Conservation (phyloP, 2,113 vertebrate genomes). For the Epinephelus moara region DNA sequence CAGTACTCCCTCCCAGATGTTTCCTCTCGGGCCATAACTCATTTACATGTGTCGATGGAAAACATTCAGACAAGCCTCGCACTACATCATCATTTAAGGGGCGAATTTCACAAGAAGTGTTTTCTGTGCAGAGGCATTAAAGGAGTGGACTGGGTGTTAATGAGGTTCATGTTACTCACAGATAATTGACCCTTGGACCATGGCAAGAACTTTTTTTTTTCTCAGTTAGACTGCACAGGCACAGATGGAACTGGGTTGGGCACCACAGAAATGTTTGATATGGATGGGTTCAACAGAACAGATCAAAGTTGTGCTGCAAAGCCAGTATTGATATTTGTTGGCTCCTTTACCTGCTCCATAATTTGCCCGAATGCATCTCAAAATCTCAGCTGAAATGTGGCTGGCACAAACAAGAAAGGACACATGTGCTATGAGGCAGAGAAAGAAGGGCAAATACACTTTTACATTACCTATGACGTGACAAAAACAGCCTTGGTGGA, state of each 20-base stretch:
- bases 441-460: slow-evolving; percentile 20
- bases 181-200: slow-evolving; percentile 55
- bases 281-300: slow-evolving; percentile 40
- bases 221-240: slow-evolving; percentile 18
- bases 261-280: slow-evolving; percentile 54
- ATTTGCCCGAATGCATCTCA: slow-evolving; percentile 43
- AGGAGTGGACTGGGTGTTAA: slow-evolving; percentile 58
- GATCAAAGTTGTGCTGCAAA: slow-evolving; percentile 64
- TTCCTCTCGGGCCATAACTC: slow-evolving; percentile 66
- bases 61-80: slow-evolving; percentile 42
- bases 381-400: slow-evolving; percentile 42
- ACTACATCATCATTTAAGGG: slow-evolving; percentile 31
- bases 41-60: slow-evolving; percentile 60
- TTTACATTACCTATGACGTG: slow-evolving; percentile 25
- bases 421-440: slow-evolving; percentile 12
- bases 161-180: slow-evolving; percentile 61
- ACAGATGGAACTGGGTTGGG: slow-evolving; percentile 68
- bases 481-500: slow-evolving; percentile 9
- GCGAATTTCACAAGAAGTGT: slow-evolving; percentile 22
- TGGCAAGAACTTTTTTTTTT: slow-evolving; percentile 9
- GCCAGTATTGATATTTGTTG: slow-evolving; percentile 65
- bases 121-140: slow-evolving; percentile 34
- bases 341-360: slow-evolving; percentile 50
- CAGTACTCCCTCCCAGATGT: slow-evolving; percentile 49
- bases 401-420: slow-evolving; percentile 32